Evolutionary conservation across 2,797 vertebrate species (phyloP).

Genomic region (Rhynchotus rufescens): DNA sequence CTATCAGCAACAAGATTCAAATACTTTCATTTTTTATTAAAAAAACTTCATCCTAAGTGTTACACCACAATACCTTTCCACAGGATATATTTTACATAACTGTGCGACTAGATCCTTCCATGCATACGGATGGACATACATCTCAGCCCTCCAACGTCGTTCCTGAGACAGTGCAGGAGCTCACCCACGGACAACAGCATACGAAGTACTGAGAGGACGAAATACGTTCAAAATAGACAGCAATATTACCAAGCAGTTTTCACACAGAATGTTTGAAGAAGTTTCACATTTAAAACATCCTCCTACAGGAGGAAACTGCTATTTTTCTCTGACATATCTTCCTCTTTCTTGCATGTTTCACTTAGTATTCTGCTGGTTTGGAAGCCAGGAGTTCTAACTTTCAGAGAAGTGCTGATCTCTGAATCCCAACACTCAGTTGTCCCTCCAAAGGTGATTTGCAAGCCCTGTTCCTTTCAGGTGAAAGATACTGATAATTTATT

Average conservation of each 20-base stretch:
- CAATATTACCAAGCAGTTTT: constrained; percentile 10
- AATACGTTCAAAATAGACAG: background rate
- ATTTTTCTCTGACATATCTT: constrained; percentile 15
- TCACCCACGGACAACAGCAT: background rate
- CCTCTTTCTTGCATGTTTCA: background rate
- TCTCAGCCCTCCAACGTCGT: background rate
- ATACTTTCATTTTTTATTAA: constrained; percentile 46
- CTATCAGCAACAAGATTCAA: constrained; percentile 4
- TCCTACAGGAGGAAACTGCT: constrained; percentile 13
- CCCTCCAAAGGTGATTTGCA: background rate
- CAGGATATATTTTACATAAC: constrained; percentile 24
- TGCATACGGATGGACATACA: background rate
- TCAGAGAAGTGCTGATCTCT: background rate
- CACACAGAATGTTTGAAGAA: constrained; percentile 10
- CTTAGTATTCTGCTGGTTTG: background rate
- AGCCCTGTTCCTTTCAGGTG: background rate
- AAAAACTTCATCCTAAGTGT: background rate
- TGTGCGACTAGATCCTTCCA: background rate
- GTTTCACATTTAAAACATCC: constrained; percentile 24
- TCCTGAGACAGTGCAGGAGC: background rate
- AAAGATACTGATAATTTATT: background rate
- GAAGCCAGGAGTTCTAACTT: background rate
- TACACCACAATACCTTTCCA: background rate
- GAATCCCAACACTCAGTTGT: background rate
- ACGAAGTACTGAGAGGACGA: background rate